Evolutionary conservation across 1,140 invertebrate genomes (phyloP), one percentile per base, ranked within the genome.

Genomic region (Myzus persicae): DNA sequence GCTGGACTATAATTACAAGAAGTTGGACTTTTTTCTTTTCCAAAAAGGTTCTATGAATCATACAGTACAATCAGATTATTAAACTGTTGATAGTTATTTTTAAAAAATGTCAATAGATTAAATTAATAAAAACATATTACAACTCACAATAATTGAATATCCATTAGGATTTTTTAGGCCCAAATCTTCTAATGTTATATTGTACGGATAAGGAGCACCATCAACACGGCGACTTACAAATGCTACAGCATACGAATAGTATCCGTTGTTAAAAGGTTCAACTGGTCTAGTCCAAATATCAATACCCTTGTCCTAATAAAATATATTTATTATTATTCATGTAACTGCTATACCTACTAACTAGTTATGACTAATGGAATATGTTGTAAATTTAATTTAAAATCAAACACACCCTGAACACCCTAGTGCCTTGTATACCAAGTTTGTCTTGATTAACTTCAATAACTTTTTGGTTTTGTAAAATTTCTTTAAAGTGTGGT

Each of bases 381-480:
- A 38, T 85, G 31, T 59, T n/a, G 14, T 2, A 59, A 84, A 84
- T 67, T 42, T 1, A 26, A 48, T 42, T 91, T 51, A 18, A 4
- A 54, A 26, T n/a, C 46, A 26, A 87, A 82, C 42, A 24, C 94
- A 95, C 95, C 95, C 95, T 95, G 94, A 95, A 95, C 54, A 97
- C 95, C 92, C 96, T 94, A 94, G 94, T 94, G 93, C 96, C 97
- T 95, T 97, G 96, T 82, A 96, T 96, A 44, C 98, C 98, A 84
- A 99, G 94, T 11, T 96, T 95, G 95, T 99, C 98, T 95, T 99
- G 98, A 95, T 99, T 97, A 20, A 99, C 96, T 59, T 96, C 97
- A 94, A 99, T 98, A 24, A 94, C 93, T 87, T 96, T 96, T 93
- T 96, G 96, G 94, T 99, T 99, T 87, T 97, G 96, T 6, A 99